phyloP scores from a whole-genome alignment of 2,888 invertebrate genomes.

The Chydorus sphaericus region DNA sequence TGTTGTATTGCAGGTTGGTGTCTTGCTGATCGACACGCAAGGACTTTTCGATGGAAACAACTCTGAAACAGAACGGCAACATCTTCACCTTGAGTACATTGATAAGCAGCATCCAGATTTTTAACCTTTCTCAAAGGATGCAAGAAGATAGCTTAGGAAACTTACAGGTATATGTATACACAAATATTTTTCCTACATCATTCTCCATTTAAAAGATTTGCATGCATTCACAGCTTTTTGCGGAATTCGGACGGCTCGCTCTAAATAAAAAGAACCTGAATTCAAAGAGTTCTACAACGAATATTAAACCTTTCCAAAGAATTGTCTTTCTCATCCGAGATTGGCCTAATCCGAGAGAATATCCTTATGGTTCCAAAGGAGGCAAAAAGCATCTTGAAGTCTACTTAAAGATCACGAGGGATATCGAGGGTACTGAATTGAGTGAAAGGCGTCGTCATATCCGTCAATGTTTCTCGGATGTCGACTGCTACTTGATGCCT shows the following conservation, averaged over 20 bases:
- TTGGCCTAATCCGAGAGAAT: slow-evolving; percentile 90
- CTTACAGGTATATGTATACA: slow-evolving; percentile 37
- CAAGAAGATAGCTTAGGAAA: slow-evolving; percentile 47
- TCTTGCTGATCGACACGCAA: slow-evolving; percentile 42
- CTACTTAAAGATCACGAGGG: slow-evolving; percentile 62
- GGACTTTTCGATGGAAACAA: slow-evolving; percentile 43
- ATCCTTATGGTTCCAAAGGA: slow-evolving; percentile 72
- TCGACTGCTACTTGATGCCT: slow-evolving; percentile 93
- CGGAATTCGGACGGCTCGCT: slow-evolving; percentile 93
- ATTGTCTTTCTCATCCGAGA: slow-evolving; percentile 82
- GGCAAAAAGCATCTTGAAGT: slow-evolving; percentile 73
- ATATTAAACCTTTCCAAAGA: slow-evolving; percentile 78
- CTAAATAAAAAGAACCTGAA: no score
- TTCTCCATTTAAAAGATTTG: no score
- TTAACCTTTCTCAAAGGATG: slow-evolving; percentile 41
- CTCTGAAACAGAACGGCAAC: slow-evolving; percentile 43
- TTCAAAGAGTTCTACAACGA: no score
- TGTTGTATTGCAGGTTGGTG: no score
- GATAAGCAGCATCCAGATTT: slow-evolving; percentile 43
- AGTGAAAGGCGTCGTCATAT: slow-evolving; percentile 88
- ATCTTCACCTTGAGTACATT: slow-evolving; percentile 46
- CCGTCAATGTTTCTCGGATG: slow-evolving; percentile 87
- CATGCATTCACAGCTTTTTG: slow-evolving; percentile 90
- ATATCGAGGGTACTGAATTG: slow-evolving; percentile 87
- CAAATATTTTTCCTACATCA: no score